These are phyloP conservation scores for Acrobeloides nanus DNA, from an alignment of 2,888 invertebrate genomes.

Conservation along the genomic window DNA sequence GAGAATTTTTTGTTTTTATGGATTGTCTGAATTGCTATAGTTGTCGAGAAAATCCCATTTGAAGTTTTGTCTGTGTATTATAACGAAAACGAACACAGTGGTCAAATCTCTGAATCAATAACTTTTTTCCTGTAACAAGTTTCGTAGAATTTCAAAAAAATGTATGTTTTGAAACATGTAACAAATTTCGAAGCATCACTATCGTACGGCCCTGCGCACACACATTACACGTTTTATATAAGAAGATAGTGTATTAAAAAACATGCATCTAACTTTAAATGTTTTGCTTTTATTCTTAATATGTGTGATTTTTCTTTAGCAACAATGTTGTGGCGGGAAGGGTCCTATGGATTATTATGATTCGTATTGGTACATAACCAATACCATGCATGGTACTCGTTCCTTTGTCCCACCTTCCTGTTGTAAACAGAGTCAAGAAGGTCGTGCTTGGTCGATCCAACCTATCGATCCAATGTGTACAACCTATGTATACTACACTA, in stretches of 20 bases:
- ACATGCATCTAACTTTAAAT: not conserved
- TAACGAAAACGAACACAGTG: too few species aligned
- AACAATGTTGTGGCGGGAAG: constrained; percentile 48
- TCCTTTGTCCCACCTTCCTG: constrained; percentile 47
- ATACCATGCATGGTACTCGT: constrained; percentile 41
- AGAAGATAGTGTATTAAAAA: not conserved
- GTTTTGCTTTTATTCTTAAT: not conserved
- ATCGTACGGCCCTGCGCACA: too few species aligned
- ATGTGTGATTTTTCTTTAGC: constrained; percentile 27
- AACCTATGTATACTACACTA: constrained; percentile 38
- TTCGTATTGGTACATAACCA: constrained; percentile 51
- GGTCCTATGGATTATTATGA: constrained; percentile 41
- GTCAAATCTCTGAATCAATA: too few species aligned
- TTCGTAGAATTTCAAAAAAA: too few species aligned
- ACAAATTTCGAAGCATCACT: too few species aligned
- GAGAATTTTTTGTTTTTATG: too few species aligned
- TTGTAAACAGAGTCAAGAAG: constrained; percentile 43
- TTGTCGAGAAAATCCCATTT: too few species aligned
- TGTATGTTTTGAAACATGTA: too few species aligned
- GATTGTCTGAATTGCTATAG: too few species aligned
- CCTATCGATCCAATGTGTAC: constrained; percentile 49
- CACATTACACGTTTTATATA: too few species aligned
- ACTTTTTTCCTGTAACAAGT: too few species aligned
- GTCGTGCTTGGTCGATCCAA: constrained; percentile 41
- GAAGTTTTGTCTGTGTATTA: too few species aligned